Conservation (phyloP, 2,888 invertebrate species). For the Gortyna flavago region DNA sequence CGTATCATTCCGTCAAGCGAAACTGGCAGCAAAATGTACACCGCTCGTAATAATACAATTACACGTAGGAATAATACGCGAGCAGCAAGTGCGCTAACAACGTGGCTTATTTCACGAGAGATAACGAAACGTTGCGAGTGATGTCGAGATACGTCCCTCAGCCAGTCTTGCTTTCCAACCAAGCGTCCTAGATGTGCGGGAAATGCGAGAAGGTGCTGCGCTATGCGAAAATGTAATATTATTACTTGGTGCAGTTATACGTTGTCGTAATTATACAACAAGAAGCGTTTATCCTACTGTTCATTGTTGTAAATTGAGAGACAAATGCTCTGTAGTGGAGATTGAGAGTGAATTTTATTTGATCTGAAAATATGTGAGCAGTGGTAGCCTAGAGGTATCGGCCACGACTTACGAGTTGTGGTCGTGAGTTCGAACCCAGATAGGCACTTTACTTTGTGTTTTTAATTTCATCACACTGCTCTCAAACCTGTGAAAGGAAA, state of each 20-base stretch:
- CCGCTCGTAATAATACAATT: slow-evolving; percentile 55
- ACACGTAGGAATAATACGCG: slow-evolving; percentile 50
- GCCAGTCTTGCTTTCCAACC: slow-evolving; percentile 23
- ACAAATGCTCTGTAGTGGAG: not conserved
- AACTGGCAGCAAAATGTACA: slow-evolving; percentile 37
- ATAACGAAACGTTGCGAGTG: slow-evolving; percentile 55
- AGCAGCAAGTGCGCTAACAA: slow-evolving; percentile 54
- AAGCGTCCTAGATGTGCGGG: slow-evolving; percentile 19
- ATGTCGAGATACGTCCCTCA: slow-evolving; percentile 41
- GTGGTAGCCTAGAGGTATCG: not conserved
- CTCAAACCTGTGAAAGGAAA: too few relatives aligned
- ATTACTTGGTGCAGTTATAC: slow-evolving; percentile 14
- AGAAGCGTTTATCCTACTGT: slow-evolving; percentile 5
- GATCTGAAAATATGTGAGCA: not conserved
- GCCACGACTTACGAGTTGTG: not conserved
- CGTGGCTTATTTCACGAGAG: slow-evolving; percentile 54
- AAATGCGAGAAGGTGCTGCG: slow-evolving; percentile 27
- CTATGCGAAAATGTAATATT: slow-evolving; percentile 26
- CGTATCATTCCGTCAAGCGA: slow-evolving; percentile 39
- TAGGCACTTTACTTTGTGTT: not conserved
- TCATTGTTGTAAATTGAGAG: not conserved
- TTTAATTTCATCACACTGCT: not conserved
- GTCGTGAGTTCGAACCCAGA: not conserved
- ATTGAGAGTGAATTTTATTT: not conserved
- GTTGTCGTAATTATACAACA: slow-evolving; percentile 21